A percentile compares a stretch with the other conserved stretches of the same genome.
Evolutionary conservation across 2,113 vertebrate species (phyloP).

Genomic region (Calonectris borealis): DNA sequence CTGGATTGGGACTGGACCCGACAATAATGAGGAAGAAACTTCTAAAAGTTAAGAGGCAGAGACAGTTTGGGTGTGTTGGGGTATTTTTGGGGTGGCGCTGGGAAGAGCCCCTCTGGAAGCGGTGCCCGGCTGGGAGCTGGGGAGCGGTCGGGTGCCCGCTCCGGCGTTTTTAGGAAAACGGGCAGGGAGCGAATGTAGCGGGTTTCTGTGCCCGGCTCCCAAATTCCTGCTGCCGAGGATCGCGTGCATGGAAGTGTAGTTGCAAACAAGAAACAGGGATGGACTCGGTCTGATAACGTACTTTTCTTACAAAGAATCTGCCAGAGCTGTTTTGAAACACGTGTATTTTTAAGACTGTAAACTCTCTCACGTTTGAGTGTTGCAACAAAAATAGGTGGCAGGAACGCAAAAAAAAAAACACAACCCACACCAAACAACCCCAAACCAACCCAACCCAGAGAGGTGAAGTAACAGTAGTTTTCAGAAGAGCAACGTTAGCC

Average conservation of each 20-base stretch:
- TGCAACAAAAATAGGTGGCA: neutral
- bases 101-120: neutral
- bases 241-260: accelerated
- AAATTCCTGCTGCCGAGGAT: neutral
- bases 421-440: neutral
- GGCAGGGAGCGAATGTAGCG: too few relatives aligned
- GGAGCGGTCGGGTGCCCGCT: accelerated
- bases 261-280: neutral
- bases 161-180: accelerated
- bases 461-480: neutral
- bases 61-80: too few relatives aligned
- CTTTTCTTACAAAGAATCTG: neutral
- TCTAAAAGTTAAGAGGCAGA: neutral
- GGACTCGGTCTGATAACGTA: neutral
- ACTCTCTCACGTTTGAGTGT: neutral
- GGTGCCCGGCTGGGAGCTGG: accelerated
- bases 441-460: neutral
- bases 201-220: neutral
- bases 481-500: neutral
- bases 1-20: neutral
- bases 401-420: neutral
- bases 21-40: neutral
- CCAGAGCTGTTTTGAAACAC: neutral
- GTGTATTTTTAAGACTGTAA: neutral
- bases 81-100: neutral